Evolutionary conservation across 2,113 vertebrate species (phyloP), one percentile per base, ranked within the genome.

Genomic region (Apeltes quadracus): DNA sequence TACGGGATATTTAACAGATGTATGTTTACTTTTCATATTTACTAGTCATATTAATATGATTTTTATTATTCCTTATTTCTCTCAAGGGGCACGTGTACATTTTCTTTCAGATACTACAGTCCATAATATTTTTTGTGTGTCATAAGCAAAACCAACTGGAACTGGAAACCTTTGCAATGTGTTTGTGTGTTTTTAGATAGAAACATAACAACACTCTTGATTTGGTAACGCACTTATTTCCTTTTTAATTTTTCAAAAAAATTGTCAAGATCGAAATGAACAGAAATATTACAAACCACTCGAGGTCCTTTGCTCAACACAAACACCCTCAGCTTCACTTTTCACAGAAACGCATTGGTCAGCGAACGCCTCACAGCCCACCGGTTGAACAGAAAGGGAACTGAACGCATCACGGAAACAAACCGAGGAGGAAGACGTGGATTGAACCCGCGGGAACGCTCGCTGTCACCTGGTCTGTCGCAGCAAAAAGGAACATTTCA

Each of bases 231-330:
- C 41, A 1, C 5, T 59, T 7, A 61, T n/a, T 61, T 51, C n/a
- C 16, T 51, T 71, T 71, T 61, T 71, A 51, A 71, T 61, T 51
- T 50, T 51, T 32, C 13, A 8, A 43, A 61, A 61, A 72, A 53
- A 18, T 29, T 38, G 22, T 59, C 2, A 41, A 29, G 34, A 61
- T 41, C 13, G 43, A 53, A 46, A 53, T 29, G 9, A 61, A 61
- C 43, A 70, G 43, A 68, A 44, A 69, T 11, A 41, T 18, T 3
- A 41, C 22, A 61, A 61, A 62, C 13, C 12, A 0, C 39, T 16
- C n/a, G 25, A 14, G 23, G 15, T 34, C 20, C 44, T 8, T 8
- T 8, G 44, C 20, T 57, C 34, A n/a, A 16, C 38, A 43, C 22
- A 25, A 16, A 63, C 43, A 29, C n/a, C 61, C 25, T 20, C 41